These are phyloP conservation scores for Cromileptes altivelis DNA, from an alignment of 2,113 vertebrate species.

Conservation along the genomic window DNA sequence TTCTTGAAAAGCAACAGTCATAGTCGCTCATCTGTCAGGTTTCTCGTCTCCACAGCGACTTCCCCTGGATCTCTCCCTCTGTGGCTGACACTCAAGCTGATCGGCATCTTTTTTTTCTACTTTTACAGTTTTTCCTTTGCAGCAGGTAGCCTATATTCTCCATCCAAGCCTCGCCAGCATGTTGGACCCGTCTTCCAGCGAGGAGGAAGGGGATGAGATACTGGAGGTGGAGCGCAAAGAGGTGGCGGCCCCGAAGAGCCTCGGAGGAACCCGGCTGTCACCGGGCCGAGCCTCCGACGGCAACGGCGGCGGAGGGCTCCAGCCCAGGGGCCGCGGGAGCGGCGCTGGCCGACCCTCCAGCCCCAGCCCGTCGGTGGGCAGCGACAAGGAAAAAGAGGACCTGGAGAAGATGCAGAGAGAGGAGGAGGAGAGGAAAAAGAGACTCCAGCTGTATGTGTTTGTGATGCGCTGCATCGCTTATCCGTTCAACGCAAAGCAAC, in stretches of 20 bases:
- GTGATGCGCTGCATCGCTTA: slow-evolving; percentile 98
- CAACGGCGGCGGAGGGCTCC: slow-evolving; percentile 79
- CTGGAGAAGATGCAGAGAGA: slow-evolving; percentile 95
- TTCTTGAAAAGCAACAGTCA: slow-evolving; percentile 51
- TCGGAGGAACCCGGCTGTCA: slow-evolving; percentile 85
- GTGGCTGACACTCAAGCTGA: not conserved
- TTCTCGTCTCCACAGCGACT: slow-evolving; percentile 18
- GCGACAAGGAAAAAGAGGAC: slow-evolving; percentile 97
- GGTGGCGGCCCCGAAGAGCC: slow-evolving; percentile 85
- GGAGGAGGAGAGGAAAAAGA: slow-evolving; percentile 95
- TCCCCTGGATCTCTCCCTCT: slow-evolving; percentile 26
- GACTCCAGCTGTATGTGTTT: slow-evolving; percentile 97
- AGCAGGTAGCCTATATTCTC: slow-evolving; percentile 19
- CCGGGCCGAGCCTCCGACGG: slow-evolving; percentile 82
- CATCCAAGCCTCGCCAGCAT: slow-evolving; percentile 74
- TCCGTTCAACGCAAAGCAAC: slow-evolving; percentile 98
- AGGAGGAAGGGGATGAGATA: slow-evolving; percentile 94
- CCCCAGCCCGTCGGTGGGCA: slow-evolving; percentile 91
- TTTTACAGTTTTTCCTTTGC: slow-evolving; percentile 35
- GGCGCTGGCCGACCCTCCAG: slow-evolving; percentile 86
- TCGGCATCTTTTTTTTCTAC: slow-evolving; percentile 5
- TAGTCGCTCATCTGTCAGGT: slow-evolving; percentile 30
- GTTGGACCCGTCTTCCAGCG: slow-evolving; percentile 96
- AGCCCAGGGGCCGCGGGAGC: slow-evolving; percentile 84
- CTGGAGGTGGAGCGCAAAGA: slow-evolving; percentile 91